phyloP scores from a whole-genome alignment of 2,113 vertebrate species.

The Seriola aureovittata region DNA sequence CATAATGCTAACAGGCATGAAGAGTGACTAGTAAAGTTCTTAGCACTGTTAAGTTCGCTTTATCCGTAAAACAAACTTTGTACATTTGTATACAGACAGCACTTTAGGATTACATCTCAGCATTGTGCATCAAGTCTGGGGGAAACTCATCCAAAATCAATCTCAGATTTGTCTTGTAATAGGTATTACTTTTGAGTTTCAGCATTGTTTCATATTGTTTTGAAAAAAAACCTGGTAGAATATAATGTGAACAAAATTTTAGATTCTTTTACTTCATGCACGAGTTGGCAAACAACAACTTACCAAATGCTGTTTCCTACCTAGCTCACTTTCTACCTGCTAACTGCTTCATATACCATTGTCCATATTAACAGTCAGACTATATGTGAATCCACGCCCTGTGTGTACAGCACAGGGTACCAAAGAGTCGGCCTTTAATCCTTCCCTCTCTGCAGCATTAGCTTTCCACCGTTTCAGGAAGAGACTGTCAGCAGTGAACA shows the following conservation, averaged over 20 bases:
- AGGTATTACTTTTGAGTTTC: slow-evolving; percentile 3
- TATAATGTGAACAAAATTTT: slow-evolving; percentile 22
- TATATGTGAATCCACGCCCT: neutral
- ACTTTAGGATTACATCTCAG: slow-evolving; percentile 9
- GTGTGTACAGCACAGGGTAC: slow-evolving; percentile 61
- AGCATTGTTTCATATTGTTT: slow-evolving; percentile 6
- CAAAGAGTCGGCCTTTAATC: slow-evolving; percentile 68
- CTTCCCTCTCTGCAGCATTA: slow-evolving; percentile 27
- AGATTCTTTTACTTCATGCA: slow-evolving; percentile 3
- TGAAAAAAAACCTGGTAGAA: slow-evolving; percentile 23
- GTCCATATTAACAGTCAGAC: neutral
- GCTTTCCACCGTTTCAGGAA: slow-evolving; percentile 47
- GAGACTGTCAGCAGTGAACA: slow-evolving; percentile 19
- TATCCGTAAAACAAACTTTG: slow-evolving; percentile 6
- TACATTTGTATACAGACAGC: slow-evolving; percentile 61
- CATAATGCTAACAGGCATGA: slow-evolving; percentile 34
- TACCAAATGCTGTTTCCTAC: neutral
- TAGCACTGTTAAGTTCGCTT: slow-evolving; percentile 27
- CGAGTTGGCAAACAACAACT: neutral
- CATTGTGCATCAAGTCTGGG: neutral
- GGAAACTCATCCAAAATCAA: slow-evolving; percentile 6
- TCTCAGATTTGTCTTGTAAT: neutral
- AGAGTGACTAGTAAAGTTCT: slow-evolving; percentile 1
- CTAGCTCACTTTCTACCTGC: neutral
- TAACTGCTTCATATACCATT: neutral